Evolutionary conservation across 2,113 vertebrate species (phyloP), one percentile per base, ranked within the genome.

Genomic region (Caranx ignobilis): DNA sequence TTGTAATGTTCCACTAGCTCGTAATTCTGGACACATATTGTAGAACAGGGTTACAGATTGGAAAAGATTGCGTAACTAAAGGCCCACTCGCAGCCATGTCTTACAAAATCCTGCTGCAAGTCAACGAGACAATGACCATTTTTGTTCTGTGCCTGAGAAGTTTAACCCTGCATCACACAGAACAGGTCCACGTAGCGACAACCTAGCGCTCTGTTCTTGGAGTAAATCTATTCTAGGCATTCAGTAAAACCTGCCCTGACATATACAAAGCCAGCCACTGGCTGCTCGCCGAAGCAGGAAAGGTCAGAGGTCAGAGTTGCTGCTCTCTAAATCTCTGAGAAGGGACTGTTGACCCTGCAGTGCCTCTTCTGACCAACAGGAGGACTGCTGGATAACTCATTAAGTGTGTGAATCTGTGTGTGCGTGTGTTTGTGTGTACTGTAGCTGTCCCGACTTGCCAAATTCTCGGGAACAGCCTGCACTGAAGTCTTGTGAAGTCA

Each of bases 371-470:
- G n/a, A 6, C 81, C 90, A 87, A 65, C 18, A 88, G 88, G 87
- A 66, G 84, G 71, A 54, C 84, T 62, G 71, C 55, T 73, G 15
- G n/a, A 71, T 55, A 62, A 32, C 71, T 72, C 39, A 41, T 6
- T 74, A 19, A 64, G 19, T 54, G 26, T 71, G 52, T 75, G 63
- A 72, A 61, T 80, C 47, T 77, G 61, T n/a, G n/a, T 78, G 71
- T 75, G 60, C 64, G 45, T 75, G 34, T 56, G 50, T 75, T 64
- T 74, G 84, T 68, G 61, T 65, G 45, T 50, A 69, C 54, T 9
- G 52, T 79, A 87, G 82, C 79, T 91, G 85, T 83, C 87, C 69
- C 74, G 89, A 88, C 89, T 86, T 92, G 92, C 79, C 89, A 63
- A 89, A 81, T 75, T 92, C 85, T 88, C 82, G 79, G 78, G 81